Conservation (phyloP, 2,113 vertebrate genomes). For the Prolemur simus region DNA sequence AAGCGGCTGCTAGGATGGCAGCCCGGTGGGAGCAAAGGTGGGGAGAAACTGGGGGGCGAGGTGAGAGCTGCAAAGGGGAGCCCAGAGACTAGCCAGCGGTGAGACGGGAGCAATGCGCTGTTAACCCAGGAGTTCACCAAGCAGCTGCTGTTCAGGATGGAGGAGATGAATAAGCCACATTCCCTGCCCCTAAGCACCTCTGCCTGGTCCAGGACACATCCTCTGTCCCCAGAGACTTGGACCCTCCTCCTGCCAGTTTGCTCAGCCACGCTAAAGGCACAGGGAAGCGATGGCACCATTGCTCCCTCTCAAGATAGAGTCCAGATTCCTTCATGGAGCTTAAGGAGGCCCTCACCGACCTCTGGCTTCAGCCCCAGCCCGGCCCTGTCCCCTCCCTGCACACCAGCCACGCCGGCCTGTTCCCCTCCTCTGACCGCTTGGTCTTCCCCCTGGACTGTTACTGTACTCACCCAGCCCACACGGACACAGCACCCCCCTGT, state of each 20-base stretch:
- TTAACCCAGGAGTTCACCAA: background rate
- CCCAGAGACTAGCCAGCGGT: background rate
- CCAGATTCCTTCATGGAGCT: too few species aligned
- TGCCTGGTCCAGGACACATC: too few species aligned
- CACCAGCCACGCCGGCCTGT: background rate
- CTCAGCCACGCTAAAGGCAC: background rate
- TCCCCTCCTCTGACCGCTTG: rapidly evolving
- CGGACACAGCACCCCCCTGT: background rate
- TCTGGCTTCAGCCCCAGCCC: background rate
- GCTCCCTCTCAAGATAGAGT: background rate
- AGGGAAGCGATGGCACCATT: background rate
- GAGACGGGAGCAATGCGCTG: background rate
- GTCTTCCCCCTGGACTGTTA: background rate
- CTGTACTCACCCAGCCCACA: background rate
- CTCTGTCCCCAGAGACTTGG: background rate
- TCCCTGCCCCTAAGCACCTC: background rate
- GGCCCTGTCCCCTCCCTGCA: too few species aligned
- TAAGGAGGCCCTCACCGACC: background rate
- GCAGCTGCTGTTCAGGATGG: background rate
- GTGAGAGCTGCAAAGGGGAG: background rate
- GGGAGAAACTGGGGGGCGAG: background rate
- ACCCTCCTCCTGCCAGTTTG: background rate
- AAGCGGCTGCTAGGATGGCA: background rate
- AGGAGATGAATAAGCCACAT: background rate
- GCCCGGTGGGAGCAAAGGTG: rapidly evolving